Evolutionary conservation across 2,797 vertebrate genomes (phyloP).

Genomic region (Myotis myotis): DNA sequence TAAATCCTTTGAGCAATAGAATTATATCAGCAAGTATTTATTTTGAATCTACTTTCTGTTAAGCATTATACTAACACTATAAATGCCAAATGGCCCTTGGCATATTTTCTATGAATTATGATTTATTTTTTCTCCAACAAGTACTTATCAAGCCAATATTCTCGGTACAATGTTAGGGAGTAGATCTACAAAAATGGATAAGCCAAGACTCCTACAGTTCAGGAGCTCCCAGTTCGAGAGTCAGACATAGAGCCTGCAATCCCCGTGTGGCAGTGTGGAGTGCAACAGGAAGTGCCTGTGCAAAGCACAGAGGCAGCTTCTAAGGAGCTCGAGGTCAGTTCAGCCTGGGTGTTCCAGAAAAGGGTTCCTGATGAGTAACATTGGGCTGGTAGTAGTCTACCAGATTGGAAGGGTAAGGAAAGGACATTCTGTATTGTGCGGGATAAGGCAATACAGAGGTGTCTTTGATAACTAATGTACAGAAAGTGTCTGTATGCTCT

Average conservation of each 20-base stretch:
- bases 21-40: conserved; percentile 20
- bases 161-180: neutral
- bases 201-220: neutral
- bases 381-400: neutral
- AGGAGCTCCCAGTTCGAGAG: neutral
- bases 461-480: neutral
- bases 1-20: conserved; percentile 24
- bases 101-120: neutral
- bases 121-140: conserved; percentile 4
- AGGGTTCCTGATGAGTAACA: neutral
- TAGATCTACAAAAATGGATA: neutral
- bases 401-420: neutral
- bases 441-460: neutral
- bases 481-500: neutral
- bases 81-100: neutral
- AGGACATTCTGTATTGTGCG: neutral
- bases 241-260: neutral
- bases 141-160: neutral
- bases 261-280: neutral
- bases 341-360: neutral
- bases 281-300: neutral
- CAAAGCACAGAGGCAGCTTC: neutral
- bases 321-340: fast-evolving
- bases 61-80: neutral
- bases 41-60: neutral